Evolutionary conservation across 2,797 vertebrate genomes (phyloP).

Genomic region (Phataginus tetradactyla): DNA sequence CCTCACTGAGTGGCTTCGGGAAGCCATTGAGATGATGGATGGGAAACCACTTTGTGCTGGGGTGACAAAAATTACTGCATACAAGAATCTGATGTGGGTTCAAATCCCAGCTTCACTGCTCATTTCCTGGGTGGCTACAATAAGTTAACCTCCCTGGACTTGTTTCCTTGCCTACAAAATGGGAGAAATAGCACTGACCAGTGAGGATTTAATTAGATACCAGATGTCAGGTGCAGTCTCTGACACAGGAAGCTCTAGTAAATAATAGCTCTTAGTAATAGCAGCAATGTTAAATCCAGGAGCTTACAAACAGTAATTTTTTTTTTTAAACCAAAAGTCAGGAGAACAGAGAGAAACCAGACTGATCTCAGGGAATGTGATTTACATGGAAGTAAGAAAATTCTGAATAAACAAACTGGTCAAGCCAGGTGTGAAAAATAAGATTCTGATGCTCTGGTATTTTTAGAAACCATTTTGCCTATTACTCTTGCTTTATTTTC

Average conservation of each 20-base stretch:
- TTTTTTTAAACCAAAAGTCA: slow-evolving; percentile 12
- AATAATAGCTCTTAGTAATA: neutral
- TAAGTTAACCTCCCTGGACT: neutral
- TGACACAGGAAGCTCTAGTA: neutral
- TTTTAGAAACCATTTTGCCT: slow-evolving; percentile 80
- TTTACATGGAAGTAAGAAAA: slow-evolving; percentile 81
- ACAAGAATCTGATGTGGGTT: neutral
- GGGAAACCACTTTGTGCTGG: neutral
- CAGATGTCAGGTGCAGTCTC: neutral
- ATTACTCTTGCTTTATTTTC: slow-evolving; percentile 78
- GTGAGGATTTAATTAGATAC: neutral
- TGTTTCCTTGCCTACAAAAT: neutral
- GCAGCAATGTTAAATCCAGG: neutral
- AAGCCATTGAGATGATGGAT: neutral
- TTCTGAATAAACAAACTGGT: slow-evolving; percentile 80
- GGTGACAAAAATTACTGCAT: neutral
- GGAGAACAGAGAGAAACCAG: slow-evolving; percentile 45
- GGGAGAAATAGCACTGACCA: neutral
- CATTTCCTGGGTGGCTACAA: neutral
- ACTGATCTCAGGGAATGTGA: slow-evolving; percentile 31
- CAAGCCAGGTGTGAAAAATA: slow-evolving; percentile 72
- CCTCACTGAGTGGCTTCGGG: neutral
- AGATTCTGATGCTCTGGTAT: slow-evolving; percentile 72
- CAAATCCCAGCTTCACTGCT: neutral
- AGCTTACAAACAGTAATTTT: neutral